Base-by-base conservation (phyloP, 2,113 vertebrate genomes). In the Podilymbus podiceps region DNA sequence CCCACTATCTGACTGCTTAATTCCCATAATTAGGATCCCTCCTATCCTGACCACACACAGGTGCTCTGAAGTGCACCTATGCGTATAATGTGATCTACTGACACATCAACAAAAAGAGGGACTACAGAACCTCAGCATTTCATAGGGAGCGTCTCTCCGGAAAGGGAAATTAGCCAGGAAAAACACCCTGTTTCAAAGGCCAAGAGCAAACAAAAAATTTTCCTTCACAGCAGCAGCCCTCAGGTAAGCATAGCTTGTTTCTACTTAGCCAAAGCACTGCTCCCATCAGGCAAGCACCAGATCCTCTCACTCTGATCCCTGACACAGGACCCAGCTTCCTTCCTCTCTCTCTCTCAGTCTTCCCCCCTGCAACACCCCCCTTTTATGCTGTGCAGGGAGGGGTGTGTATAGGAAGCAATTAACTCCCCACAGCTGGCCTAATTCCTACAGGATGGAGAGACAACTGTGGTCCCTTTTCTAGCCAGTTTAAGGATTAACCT, bases 321-420 rank as follows among this genome's bases (percentile, higher is more conserved):
- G 38, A 33, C 6, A 20, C 71, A 10, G 13, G 46, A 52, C 67
- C 4, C 50, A 77, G 12, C 47, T 91, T 92, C 77, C 87, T 93
- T 93, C 78, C 49, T 94, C 55, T 30, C n/a, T 30, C 47, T 23
- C 35, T 62, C 67, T 44, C 40, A 47, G 15, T 25, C 44, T 12
- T 44, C 15, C 12, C 16, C 11, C 16, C 69, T 27, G 47, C 82
- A 62, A 50, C 74, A 69, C 74, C 69, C 28, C 49, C 69, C 10
- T 81, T 72, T 90, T 75, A 75, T 74, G 53, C 14, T 81, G 19
- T 56, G 12, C 3, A 2, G 40, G 62, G n/a, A 95, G 64, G 69
- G 52, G 68, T 74, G 63, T 96, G 56, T 60, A 27, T 35, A 94
- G 95, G 93, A 97, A 95, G 83, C 75, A 93, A 95, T 95, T 94